phyloP scores from a whole-genome alignment of 2,797 vertebrate genomes.

The Girardinus metallicus region DNA sequence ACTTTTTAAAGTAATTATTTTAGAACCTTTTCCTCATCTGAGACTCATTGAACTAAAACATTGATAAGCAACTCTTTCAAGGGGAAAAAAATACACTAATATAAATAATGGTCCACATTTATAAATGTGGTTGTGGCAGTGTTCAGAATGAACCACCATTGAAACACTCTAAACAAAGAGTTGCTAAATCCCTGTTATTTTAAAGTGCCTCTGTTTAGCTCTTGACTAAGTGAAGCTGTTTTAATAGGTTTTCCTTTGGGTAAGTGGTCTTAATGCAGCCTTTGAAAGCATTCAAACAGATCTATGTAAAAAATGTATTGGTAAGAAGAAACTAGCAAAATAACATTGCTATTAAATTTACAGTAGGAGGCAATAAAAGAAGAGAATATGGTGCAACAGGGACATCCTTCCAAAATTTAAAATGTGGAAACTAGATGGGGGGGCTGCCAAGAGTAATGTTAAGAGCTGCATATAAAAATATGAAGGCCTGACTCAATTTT shows the following conservation, averaged over 20 bases:
- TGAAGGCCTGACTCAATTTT: not conserved
- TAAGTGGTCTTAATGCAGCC: not conserved
- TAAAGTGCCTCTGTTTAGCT: not conserved
- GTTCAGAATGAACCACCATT: not conserved
- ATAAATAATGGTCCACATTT: not conserved
- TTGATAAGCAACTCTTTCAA: not conserved
- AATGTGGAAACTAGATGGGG: not conserved
- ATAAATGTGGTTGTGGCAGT: not conserved
- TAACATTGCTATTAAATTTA: not conserved
- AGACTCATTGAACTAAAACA: not conserved
- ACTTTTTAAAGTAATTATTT: not conserved
- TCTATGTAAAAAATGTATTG: not conserved
- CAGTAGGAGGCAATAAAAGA: not conserved
- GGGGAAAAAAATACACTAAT: not conserved
- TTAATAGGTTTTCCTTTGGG: not conserved
- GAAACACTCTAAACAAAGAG: not conserved
- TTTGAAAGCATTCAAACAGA: not conserved
- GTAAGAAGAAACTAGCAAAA: not conserved
- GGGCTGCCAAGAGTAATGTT: not conserved
- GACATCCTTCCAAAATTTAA: not conserved
- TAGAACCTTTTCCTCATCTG: not conserved
- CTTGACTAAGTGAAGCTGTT: not conserved
- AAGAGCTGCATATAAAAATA: not conserved
- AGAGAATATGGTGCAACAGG: not conserved
- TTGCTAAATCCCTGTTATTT: not conserved